phyloP scores from a whole-genome alignment of 2,888 invertebrate genomes.

The Allacma fusca region DNA sequence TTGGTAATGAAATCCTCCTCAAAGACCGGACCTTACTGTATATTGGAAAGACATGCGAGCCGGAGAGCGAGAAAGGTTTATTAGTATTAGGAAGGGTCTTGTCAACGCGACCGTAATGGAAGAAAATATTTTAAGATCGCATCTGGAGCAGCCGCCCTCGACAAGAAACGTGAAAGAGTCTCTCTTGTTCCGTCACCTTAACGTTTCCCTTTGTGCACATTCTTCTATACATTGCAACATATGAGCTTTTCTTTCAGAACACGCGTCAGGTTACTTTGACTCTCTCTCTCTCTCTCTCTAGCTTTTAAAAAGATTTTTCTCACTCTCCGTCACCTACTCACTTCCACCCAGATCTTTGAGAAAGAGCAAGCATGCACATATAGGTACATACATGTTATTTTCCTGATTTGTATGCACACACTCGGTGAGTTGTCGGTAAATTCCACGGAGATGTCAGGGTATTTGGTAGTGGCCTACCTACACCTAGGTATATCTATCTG shows the following conservation, averaged over 20 bases:
- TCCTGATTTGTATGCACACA: constrained; percentile 1
- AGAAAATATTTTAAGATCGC: constrained; percentile 39
- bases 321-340: not conserved
- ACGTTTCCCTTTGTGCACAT: constrained; percentile 17
- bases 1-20: too few species aligned
- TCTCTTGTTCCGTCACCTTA: constrained; percentile 19
- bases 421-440: not conserved
- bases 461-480: not conserved
- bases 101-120: constrained; percentile 17
- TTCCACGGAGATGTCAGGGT: not conserved
- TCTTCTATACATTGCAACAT: not conserved
- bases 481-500: too few species aligned
- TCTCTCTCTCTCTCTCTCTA: not conserved
- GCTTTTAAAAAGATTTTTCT: constrained; percentile 14
- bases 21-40: too few species aligned
- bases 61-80: not conserved
- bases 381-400: constrained; percentile 11
- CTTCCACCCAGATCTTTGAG: not conserved
- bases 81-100: not conserved
- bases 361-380: not conserved
- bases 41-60: too few species aligned
- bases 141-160: constrained; percentile 42
- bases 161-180: constrained; percentile 26
- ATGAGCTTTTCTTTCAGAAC: constrained; percentile 22
- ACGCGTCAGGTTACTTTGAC: constrained; percentile 33